A percentile compares a stretch with the other conserved stretches of the same genome.
phyloP scores from a whole-genome alignment of 2,888 invertebrate genomes.

The Melanostoma mellinum region DNA sequence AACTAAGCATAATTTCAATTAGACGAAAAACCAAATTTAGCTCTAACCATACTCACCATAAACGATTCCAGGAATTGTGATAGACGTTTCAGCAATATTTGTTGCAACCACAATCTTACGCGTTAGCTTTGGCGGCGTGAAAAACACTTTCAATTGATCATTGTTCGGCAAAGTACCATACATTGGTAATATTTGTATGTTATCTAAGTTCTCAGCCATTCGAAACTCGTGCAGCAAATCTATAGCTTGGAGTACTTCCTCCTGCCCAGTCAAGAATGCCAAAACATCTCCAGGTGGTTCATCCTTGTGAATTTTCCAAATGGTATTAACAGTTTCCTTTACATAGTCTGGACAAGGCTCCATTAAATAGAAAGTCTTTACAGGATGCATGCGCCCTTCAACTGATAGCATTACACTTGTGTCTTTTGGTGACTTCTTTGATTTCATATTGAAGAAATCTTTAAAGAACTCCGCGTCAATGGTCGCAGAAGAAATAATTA shows the following conservation, averaged over 20 bases:
- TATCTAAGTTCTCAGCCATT: slow-evolving; percentile 82
- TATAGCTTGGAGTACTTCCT: slow-evolving; percentile 93
- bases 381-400: slow-evolving; percentile 93
- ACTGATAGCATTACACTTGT: slow-evolving; percentile 93
- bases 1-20: slow-evolving; percentile 84
- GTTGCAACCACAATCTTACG: slow-evolving; percentile 96
- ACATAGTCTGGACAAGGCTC: slow-evolving; percentile 96
- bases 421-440: slow-evolving; percentile 83
- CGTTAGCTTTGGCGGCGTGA: slow-evolving; percentile 86
- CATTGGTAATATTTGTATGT: slow-evolving; percentile 90
- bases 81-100: slow-evolving; percentile 98
- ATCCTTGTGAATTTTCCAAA: slow-evolving; percentile 92
- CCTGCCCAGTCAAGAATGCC: slow-evolving; percentile 96
- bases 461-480: slow-evolving; percentile 94
- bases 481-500: slow-evolving; percentile 97
- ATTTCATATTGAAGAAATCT: slow-evolving; percentile 87
- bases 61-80: slow-evolving; percentile 96
- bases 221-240: slow-evolving; percentile 85
- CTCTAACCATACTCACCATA: slow-evolving; percentile 85
- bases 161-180: slow-evolving; percentile 93
- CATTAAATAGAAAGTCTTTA: slow-evolving; percentile 91
- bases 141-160: slow-evolving; percentile 92
- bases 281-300: slow-evolving; percentile 94
- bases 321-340: slow-evolving; percentile 92
- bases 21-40: not conserved